A percentile compares a stretch with the other conserved stretches of the same genome.
Evolutionary conservation across 2,888 invertebrate genomes (phyloP).

Genomic region (Temnothorax unifasciatus): DNA sequence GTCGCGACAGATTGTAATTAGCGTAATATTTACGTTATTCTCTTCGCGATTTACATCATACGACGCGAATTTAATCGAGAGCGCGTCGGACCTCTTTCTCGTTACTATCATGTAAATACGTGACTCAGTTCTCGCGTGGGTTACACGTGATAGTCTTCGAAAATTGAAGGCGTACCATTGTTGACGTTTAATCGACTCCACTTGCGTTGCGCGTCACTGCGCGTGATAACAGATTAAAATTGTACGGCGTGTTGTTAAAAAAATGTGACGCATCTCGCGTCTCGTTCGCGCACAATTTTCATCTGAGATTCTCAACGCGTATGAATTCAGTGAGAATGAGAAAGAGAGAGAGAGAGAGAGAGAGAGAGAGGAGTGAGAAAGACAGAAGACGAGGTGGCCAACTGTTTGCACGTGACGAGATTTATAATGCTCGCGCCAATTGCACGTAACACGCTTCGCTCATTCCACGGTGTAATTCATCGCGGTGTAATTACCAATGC

Average conservation of each 20-base stretch:
- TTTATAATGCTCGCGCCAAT: constrained; percentile 83
- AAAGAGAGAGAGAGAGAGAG: background rate
- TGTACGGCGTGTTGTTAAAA: background rate
- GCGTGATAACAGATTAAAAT: constrained; percentile 25
- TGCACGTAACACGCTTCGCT: constrained; percentile 83
- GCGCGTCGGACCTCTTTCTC: background rate
- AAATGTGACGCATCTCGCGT: background rate
- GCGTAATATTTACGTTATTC: background rate
- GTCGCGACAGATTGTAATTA: background rate
- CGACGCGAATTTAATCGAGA: constrained; percentile 10
- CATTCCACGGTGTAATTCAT: constrained; percentile 83
- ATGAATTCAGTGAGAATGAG: constrained; percentile 14
- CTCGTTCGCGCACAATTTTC: constrained; percentile 24
- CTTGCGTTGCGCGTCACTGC: background rate
- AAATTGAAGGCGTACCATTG: background rate
- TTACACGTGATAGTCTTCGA: constrained; percentile 1
- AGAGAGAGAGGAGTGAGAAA: background rate
- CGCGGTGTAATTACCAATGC: constrained; percentile 82
- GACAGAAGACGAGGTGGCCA: constrained; percentile 41
- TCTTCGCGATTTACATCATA: constrained; percentile 1
- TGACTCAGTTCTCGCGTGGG: constrained; percentile 3
- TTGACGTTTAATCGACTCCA: constrained; percentile 30
- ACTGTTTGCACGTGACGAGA: constrained; percentile 82
- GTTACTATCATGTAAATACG: constrained; percentile 7
- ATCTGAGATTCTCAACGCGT: constrained; percentile 48